Conservation (phyloP, 2,888 invertebrate species). For the Pyralis farinalis region DNA sequence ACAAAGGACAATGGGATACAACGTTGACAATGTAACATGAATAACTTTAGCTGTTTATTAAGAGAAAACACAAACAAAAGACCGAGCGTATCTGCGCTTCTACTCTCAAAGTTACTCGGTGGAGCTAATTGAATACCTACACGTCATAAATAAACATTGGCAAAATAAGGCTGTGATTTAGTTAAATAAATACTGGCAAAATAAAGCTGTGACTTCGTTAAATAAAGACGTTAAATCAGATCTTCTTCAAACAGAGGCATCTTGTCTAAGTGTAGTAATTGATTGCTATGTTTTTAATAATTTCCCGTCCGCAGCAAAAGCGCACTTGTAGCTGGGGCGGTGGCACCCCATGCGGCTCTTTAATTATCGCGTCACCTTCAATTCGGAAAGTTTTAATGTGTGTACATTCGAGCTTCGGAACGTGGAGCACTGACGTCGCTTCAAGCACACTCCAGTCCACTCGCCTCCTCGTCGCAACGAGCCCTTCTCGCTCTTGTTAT, state of each 20-base stretch:
- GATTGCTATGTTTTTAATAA: conserved; percentile 20
- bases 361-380: conserved; percentile 64
- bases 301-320: conserved; percentile 32
- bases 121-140: conserved; percentile 1
- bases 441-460: conserved; percentile 58
- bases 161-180: too few species aligned
- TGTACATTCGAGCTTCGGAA: conserved; percentile 61
- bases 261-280: not conserved
- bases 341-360: conserved; percentile 42
- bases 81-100: conserved; percentile 23
- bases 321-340: conserved; percentile 30
- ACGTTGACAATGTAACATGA: conserved; percentile 44
- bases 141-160: not conserved
- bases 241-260: too few species aligned
- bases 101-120: conserved; percentile 14
- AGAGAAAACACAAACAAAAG: conserved; percentile 33
- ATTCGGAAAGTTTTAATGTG: conserved; percentile 73
- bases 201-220: too few species aligned
- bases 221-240: too few species aligned
- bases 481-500: conserved; percentile 60
- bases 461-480: conserved; percentile 51
- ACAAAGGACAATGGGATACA: conserved; percentile 47
- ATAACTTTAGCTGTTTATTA: conserved; percentile 38
- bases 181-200: too few species aligned
- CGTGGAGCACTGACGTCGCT: conserved; percentile 54